These are phyloP conservation scores for Nomia melanderi DNA, from an alignment of 1,140 invertebrate genomes.

Conservation along the genomic window DNA sequence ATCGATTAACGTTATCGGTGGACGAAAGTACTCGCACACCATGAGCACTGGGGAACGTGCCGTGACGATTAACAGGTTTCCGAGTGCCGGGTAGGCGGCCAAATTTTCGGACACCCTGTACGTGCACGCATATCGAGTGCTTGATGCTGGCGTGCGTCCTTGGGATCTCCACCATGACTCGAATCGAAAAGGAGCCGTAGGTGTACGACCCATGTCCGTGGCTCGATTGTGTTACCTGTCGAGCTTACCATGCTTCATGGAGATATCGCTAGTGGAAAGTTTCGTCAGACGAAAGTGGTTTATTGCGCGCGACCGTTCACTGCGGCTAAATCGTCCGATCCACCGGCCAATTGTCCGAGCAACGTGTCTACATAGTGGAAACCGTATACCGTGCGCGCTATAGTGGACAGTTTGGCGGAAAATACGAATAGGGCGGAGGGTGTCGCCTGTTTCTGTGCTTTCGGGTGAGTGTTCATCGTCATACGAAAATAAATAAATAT, in stretches of 20 bases:
- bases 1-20: background rate
- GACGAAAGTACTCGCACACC: too few relatives aligned
- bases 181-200: constrained; percentile 61
- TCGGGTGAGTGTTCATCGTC: constrained; percentile 3
- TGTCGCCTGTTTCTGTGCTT: background rate
- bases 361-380: constrained; percentile 21
- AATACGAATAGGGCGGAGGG: background rate
- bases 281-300: constrained; percentile 55
- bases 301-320: constrained; percentile 36
- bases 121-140: constrained; percentile 15
- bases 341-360: constrained; percentile 17
- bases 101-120: constrained; percentile 29
- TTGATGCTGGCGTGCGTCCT: constrained; percentile 50
- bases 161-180: constrained; percentile 60
- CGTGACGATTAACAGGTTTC: background rate
- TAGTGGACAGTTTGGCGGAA: constrained; percentile 14
- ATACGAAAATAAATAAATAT: background rate
- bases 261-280: constrained; percentile 62
- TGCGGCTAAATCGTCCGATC: constrained; percentile 12
- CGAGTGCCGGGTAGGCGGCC: too few relatives aligned
- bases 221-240: constrained; percentile 52
- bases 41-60: background rate
- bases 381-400: background rate
- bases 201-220: constrained; percentile 57
- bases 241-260: constrained; percentile 44